Evolutionary conservation across 2,797 vertebrate species (phyloP), one percentile per base, ranked within the genome.

Genomic region (Centropyge bicolor): DNA sequence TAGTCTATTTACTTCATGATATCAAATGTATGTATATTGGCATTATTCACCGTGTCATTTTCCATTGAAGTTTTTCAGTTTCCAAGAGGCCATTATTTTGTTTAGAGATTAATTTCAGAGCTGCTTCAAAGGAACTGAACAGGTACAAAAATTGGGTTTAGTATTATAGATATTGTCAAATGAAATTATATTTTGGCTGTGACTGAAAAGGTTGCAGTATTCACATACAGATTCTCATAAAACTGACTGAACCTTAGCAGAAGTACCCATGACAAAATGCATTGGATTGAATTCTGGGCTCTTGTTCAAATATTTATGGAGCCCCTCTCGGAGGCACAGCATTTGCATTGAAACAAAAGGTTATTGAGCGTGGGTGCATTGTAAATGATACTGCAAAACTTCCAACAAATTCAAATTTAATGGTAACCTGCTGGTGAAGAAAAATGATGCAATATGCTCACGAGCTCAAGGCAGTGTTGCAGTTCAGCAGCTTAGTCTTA

Each of bases 321-420:
- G 85, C 80, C 83, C 76, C 80, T 91, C 89, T 89, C 84, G 62
- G 86, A 91, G 89, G 90, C 92, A 82, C 22, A 88, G 91, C 91
- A 95, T 95, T 95, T 94, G 94, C 94, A 95, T 95, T 91, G 89
- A 95, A 93, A 95, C 93, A 95, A 95, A 95, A 94, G 95, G 94
- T 94, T 95, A 94, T 93, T 94, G 94, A 94, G 94, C 86, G 81
- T 86, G 90, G 85, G 86, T 78, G 86, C 83, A 85, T 93, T 94
- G 95, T 95, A 95, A 96, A 96, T 95, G 93, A 94, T 93, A 91
- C 91, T 65, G 60, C 91, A 89, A 93, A 95, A 95, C 93, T 94
- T 94, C 91, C 94, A 93, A 93, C 95, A 94, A 94, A 96, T 96
- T 95, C 92, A 94, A 93, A 95, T 95, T 94, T 95, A 96, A 96